Conservation (phyloP, 2,888 invertebrate genomes). For the Lasioglossum figueresi region DNA sequence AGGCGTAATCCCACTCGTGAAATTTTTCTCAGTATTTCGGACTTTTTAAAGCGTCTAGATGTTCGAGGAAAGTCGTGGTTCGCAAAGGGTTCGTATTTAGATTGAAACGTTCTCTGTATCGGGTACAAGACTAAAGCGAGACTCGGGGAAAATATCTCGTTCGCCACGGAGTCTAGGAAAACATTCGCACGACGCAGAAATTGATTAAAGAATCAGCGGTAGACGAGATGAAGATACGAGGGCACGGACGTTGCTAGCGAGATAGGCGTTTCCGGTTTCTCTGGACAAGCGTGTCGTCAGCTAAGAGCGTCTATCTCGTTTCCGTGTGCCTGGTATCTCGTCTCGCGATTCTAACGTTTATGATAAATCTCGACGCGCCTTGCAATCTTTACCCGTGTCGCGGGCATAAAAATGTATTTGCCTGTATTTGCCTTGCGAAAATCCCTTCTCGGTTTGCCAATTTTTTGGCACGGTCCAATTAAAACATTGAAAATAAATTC, state of each 20-base stretch:
- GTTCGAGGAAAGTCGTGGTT: no score
- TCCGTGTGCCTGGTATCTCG: not conserved
- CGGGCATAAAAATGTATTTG: not conserved
- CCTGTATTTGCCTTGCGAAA: not conserved
- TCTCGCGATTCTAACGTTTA: not conserved
- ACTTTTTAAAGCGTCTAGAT: not conserved
- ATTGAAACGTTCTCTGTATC: no score
- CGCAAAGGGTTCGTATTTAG: no score
- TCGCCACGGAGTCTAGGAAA: not conserved
- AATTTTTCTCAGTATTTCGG: not conserved
- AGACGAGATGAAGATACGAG: not conserved
- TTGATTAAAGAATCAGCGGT: not conserved
- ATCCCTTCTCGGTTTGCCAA: not conserved
- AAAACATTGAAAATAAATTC: not conserved
- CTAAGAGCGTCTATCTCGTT: slow-evolving; percentile 34
- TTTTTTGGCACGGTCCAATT: not conserved
- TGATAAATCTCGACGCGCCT: not conserved
- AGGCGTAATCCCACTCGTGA: no score
- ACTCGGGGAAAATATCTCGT: no score
- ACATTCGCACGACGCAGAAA: not conserved
- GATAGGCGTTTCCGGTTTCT: slow-evolving; percentile 57
- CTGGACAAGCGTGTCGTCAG: slow-evolving; percentile 42
- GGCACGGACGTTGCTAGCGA: slow-evolving; percentile 3
- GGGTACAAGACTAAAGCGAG: no score
- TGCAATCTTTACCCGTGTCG: not conserved